Percentiles rank a stretch among this genome's conserved stretches.
These are phyloP conservation scores for Drosophila ambigua DNA, from an alignment of 1,140 invertebrate species.

Conservation along the genomic window DNA sequence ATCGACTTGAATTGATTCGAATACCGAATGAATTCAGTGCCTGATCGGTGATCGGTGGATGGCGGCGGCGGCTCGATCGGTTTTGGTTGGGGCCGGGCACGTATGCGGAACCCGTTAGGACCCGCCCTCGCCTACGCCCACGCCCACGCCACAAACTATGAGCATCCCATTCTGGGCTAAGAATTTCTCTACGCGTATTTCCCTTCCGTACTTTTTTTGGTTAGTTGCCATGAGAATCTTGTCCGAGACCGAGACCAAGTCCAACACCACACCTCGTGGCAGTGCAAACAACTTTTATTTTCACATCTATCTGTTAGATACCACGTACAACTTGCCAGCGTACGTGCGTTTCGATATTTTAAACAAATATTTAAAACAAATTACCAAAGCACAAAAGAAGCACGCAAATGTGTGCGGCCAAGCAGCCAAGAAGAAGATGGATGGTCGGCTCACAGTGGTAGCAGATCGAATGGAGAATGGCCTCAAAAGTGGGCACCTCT, in stretches of 20 bases:
- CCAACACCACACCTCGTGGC: conserved; percentile 12
- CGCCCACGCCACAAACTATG: background rate
- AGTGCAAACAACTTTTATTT: conserved; percentile 75
- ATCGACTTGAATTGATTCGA: conserved; percentile 28
- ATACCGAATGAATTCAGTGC: conserved; percentile 11
- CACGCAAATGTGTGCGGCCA: conserved; percentile 53
- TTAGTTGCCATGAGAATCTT: conserved; percentile 60
- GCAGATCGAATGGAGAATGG: background rate
- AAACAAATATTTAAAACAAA: conserved; percentile 81
- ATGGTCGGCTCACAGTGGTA: conserved; percentile 34
- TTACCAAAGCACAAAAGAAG: conserved; percentile 73
- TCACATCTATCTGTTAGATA: conserved; percentile 79
- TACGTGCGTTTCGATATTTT: conserved; percentile 80
- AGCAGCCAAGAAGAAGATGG: conserved; percentile 29
- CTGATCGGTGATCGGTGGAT: conserved; percentile 44
- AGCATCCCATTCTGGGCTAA: conserved; percentile 21
- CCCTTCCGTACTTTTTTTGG: conserved; percentile 15
- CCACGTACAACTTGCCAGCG: conserved; percentile 66
- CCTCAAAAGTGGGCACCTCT: background rate
- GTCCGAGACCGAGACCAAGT: conserved; percentile 1
- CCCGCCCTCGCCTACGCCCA: conserved; percentile 6
- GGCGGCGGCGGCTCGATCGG: too few species aligned
- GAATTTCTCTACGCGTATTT: conserved; percentile 25
- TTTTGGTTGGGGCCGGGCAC: conserved; percentile 10
- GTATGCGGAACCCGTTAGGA: conserved; percentile 57